phyloP scores from a whole-genome alignment of 92 coral and sea anemone species.

The Hydrozoanthus gracilis region DNA sequence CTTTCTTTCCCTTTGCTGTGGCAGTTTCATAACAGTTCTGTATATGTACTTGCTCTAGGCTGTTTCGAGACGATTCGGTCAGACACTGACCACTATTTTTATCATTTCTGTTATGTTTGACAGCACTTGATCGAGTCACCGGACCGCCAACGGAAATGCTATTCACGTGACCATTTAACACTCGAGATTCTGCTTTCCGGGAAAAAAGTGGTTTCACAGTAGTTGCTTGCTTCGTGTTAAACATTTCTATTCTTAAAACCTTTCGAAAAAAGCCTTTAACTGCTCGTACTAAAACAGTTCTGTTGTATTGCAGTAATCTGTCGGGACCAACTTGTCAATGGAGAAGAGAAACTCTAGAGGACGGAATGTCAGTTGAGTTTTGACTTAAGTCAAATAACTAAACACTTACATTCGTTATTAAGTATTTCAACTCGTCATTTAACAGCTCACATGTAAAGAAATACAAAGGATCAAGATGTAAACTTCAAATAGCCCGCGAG shows the following conservation, averaged over 20 bases:
- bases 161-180: not conserved
- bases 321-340: not conserved
- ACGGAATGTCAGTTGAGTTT: too few species aligned
- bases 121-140: conserved; percentile 11
- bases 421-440: not conserved
- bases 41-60: not conserved
- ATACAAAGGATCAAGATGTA: not conserved
- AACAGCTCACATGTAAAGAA: not conserved
- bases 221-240: conserved; percentile 10
- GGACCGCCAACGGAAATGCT: not conserved
- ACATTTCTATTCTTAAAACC: not conserved
- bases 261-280: not conserved
- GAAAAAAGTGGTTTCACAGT: conserved; percentile 31
- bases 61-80: too few species aligned
- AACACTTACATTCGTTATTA: not conserved
- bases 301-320: not conserved
- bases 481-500: not conserved
- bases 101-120: not conserved
- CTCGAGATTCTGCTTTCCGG: not conserved
- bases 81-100: not conserved
- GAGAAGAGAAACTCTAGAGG: too few species aligned
- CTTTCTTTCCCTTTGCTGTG: not conserved
- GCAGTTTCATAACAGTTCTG: not conserved
- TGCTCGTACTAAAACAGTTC: not conserved
- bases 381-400: too few species aligned